phyloP scores from a whole-genome alignment of 2,888 invertebrate genomes.

The Deladenus siricidicola region DNA sequence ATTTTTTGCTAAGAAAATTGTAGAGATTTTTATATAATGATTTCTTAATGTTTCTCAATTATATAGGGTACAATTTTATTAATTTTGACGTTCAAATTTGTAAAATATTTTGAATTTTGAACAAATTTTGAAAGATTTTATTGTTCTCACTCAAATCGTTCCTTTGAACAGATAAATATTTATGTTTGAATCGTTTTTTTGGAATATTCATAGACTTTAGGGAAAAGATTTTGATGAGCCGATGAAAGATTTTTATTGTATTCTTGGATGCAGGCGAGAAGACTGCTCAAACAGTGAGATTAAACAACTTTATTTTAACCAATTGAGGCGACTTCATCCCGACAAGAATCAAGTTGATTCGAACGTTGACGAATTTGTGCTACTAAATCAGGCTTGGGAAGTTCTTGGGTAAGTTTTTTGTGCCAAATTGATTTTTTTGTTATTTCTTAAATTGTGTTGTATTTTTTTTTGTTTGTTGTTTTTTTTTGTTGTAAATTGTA shows the following conservation, averaged over 20 bases:
- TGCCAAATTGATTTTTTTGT: background rate
- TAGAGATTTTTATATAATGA: no score
- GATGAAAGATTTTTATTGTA: conserved; percentile 46
- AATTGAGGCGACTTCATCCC: conserved; percentile 34
- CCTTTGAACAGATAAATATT: no score
- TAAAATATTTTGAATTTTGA: no score
- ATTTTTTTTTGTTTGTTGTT: background rate
- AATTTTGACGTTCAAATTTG: no score
- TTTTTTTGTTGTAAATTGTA: conserved; percentile 4
- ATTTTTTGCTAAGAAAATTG: no score
- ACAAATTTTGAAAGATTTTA: no score
- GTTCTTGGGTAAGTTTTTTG: conserved; percentile 18
- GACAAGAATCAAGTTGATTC: conserved; percentile 32
- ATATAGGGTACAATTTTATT: no score
- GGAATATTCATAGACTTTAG: no score
- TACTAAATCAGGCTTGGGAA: conserved; percentile 26
- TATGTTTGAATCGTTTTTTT: no score
- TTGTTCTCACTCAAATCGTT: no score
- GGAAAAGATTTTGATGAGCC: no score
- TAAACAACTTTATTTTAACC: conserved; percentile 42
- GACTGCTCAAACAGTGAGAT: conserved; percentile 28
- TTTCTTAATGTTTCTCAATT: no score
- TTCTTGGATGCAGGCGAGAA: conserved; percentile 29
- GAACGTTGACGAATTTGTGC: conserved; percentile 11
- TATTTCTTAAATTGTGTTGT: background rate